Evolutionary conservation across 2,113 vertebrate species (phyloP).

Genomic region (Bagarius yarrelli): DNA sequence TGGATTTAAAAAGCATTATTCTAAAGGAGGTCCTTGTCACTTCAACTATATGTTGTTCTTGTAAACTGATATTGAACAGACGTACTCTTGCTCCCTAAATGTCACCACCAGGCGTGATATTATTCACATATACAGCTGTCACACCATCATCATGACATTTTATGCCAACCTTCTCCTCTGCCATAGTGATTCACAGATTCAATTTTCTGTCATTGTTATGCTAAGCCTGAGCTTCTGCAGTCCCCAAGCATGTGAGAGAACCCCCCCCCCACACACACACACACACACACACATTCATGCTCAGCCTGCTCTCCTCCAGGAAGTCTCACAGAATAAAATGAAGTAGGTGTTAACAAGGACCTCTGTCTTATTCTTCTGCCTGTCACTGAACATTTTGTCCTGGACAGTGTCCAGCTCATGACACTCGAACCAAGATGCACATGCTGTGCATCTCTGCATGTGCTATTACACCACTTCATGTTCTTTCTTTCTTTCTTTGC

Average conservation of each 20-base stretch:
- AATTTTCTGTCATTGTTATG: constrained; percentile 26
- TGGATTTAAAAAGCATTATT: background rate
- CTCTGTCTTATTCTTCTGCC: background rate
- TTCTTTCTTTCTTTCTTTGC: background rate
- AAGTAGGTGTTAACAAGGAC: background rate
- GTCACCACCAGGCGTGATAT: background rate
- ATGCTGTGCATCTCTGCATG: constrained; percentile 10
- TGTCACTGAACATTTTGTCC: constrained; percentile 31
- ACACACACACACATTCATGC: background rate
- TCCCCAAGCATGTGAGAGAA: background rate
- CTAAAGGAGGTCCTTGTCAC: background rate
- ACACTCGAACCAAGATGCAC: constrained; percentile 4
- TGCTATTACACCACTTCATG: background rate
- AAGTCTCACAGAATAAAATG: background rate
- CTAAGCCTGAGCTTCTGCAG: constrained; percentile 7
- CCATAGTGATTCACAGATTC: constrained; percentile 1
- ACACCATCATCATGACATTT: constrained; percentile 21
- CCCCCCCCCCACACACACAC: background rate
- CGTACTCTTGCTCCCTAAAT: background rate
- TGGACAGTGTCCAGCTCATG: constrained; percentile 7
- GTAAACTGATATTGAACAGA: background rate
- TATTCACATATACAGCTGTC: constrained; percentile 16
- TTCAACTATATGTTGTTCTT: background rate
- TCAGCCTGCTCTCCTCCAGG: background rate
- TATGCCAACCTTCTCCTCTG: constrained; percentile 6